phyloP scores from a whole-genome alignment of 2,797 vertebrate genomes.

The Paedocypris micromegethes region DNA sequence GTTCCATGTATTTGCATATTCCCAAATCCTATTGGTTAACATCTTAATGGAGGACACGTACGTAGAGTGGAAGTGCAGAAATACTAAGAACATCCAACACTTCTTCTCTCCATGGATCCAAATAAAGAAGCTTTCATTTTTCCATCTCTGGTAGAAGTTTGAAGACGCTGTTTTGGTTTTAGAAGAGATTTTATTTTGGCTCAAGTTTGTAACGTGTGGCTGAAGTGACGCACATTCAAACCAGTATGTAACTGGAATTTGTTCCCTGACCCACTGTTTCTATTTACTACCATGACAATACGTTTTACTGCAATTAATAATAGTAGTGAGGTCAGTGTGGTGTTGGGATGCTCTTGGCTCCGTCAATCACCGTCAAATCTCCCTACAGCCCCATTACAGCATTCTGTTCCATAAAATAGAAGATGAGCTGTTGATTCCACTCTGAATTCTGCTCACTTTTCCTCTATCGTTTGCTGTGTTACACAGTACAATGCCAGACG shows the following conservation, averaged over 20 bases:
- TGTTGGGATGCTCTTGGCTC: slow-evolving; percentile 43
- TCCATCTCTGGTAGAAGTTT: slow-evolving; percentile 60
- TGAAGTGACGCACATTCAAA: slow-evolving; percentile 5
- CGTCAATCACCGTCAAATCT: slow-evolving; percentile 36
- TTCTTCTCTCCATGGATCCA: slow-evolving; percentile 61
- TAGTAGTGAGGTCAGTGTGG: slow-evolving; percentile 57
- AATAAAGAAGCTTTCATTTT: slow-evolving; percentile 62
- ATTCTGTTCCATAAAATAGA: not conserved
- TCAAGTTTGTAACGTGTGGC: not conserved
- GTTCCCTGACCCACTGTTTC: slow-evolving; percentile 35
- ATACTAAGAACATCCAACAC: slow-evolving; percentile 43
- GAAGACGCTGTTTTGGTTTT: too few species aligned
- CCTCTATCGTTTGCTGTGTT: too few species aligned
- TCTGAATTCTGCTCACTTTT: too few species aligned
- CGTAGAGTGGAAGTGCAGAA: not conserved
- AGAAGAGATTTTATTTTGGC: not conserved
- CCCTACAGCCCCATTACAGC: slow-evolving; percentile 13
- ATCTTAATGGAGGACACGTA: not conserved
- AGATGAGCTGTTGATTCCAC: too few species aligned
- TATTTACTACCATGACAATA: slow-evolving; percentile 42
- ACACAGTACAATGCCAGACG: too few species aligned
- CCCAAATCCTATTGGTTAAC: not conserved
- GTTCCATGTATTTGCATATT: not conserved
- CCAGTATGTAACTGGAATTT: slow-evolving; percentile 16
- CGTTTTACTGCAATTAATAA: slow-evolving; percentile 52